Evolutionary conservation across 1,140 invertebrate genomes (phyloP).

Genomic region (Meloidogyne hapla): DNA sequence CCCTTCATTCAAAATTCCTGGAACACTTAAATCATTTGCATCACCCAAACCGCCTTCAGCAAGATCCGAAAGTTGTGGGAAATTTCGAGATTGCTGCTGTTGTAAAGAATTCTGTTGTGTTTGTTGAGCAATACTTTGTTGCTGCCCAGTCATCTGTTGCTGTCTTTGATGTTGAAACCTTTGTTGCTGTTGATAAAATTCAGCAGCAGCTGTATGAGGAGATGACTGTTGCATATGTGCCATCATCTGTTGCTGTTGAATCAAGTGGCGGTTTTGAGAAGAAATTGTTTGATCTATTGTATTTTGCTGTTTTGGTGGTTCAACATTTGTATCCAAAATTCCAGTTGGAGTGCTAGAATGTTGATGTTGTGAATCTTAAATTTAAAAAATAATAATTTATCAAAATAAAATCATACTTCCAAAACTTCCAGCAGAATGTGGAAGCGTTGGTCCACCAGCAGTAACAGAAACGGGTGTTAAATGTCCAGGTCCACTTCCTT

Average conservation of each 20-base stretch:
- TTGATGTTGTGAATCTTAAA: conserved; percentile 13
- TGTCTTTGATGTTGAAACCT: background rate
- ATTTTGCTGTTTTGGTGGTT: background rate
- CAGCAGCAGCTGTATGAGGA: conserved; percentile 2
- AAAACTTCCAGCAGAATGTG: conserved; percentile 12
- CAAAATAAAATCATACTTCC: background rate
- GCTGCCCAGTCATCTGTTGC: background rate
- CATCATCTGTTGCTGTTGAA: conserved; percentile 8
- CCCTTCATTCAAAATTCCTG: conserved; percentile 1
- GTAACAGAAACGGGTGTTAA: background rate
- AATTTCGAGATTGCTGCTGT: background rate
- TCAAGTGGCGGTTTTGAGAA: background rate
- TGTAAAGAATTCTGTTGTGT: background rate
- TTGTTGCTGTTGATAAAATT: conserved; percentile 21
- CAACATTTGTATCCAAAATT: background rate
- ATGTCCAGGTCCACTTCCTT: background rate
- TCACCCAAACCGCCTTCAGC: conserved; percentile 20
- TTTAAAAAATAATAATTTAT: background rate
- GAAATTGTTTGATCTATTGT: background rate
- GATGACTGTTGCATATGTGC: background rate
- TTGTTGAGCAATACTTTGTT: conserved; percentile 1
- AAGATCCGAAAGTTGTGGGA: conserved; percentile 32
- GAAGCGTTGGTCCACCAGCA: conserved; percentile 14
- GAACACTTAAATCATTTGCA: conserved; percentile 10
- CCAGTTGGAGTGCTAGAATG: background rate